Evolutionary conservation across 2,113 vertebrate genomes (phyloP), one percentile per base, ranked within the genome.

Genomic region (Leucopsar rothschildi): DNA sequence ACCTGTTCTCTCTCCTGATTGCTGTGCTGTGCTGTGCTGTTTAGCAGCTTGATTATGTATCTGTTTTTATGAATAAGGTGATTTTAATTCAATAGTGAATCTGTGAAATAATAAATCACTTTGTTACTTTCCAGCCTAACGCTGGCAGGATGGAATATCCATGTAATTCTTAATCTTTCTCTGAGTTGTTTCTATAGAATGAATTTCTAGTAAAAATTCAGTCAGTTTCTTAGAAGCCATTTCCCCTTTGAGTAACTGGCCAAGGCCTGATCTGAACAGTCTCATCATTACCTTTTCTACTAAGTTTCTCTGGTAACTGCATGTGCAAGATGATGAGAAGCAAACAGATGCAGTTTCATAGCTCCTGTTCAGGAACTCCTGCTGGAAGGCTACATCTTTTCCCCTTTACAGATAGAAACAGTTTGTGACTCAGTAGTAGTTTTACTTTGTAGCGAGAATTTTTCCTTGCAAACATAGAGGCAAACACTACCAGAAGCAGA

Each of bases 11-110:
- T 31, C 29, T 56, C 18, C 71, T 53, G 31, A 6, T 50, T 37
- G 5, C 25, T 76, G 1, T 2, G 8, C 9, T 76, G 1, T 2
- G 8, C 9, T 19, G 15, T 31, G 21, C 66, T 33, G 1, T 8
- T 6, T 40, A 33, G 29, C 40, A 2, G 61, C 50, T 40, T 3
- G 6, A 0, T 49, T 53, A 3, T 5, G 4, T 33, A 7, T 9
- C 35, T 76, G 0, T 12, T 79, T 64, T 44, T 40, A 37, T 44
- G 0, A 44, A 52, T 44, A n/a, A 6, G 18, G 21, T 3, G 3
- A 12, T 65, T 83, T 88, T 37, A 57, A 33, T 57, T 78, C 56
- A 76, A 1, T 22, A 49, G 45, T 3, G 10, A 72, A 49, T 45
- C 0, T 0, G 3, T 61, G 45, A 83, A 86, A 40, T 59, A 25